Conservation (phyloP, 1,140 invertebrate species). For the Eumeta japonica region DNA sequence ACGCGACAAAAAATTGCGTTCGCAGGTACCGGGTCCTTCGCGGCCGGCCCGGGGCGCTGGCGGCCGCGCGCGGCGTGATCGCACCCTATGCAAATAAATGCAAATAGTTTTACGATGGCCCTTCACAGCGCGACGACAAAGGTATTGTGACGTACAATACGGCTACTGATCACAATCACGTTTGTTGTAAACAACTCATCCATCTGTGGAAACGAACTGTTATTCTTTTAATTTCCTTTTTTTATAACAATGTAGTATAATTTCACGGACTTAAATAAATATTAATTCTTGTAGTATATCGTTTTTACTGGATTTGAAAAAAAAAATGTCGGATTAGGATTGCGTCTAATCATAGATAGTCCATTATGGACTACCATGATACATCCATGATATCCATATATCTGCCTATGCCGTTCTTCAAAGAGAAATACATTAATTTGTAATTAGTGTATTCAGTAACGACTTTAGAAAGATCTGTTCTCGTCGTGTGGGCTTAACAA, state of each 20-base stretch:
- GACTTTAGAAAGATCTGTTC: too few relatives aligned
- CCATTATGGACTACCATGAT: too few relatives aligned
- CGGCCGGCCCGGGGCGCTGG: slow-evolving; percentile 9
- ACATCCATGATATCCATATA: too few relatives aligned
- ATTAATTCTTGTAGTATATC: too few relatives aligned
- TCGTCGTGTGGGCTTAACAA: too few relatives aligned
- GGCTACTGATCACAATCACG: slow-evolving; percentile 36
- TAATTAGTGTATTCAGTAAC: too few relatives aligned
- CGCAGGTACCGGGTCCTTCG: slow-evolving; percentile 37
- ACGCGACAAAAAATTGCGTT: slow-evolving; percentile 28
- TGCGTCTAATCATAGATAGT: too few relatives aligned
- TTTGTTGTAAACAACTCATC: slow-evolving; percentile 23
- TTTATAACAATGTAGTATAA: background rate
- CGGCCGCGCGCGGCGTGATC: slow-evolving; percentile 10
- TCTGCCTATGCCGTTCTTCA: too few relatives aligned
- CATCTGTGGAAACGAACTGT: slow-evolving; percentile 8
- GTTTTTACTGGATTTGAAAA: too few relatives aligned
- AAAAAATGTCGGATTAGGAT: too few relatives aligned
- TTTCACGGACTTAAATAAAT: slow-evolving; percentile 3
- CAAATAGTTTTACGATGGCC: slow-evolving; percentile 31
- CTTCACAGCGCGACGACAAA: slow-evolving; percentile 22
- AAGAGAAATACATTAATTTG: too few relatives aligned
- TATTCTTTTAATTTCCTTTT: slow-evolving; percentile 2
- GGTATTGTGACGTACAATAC: slow-evolving; percentile 16
- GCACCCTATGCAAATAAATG: slow-evolving; percentile 42